phyloP scores from a whole-genome alignment of 2,888 invertebrate genomes.

The Caradrina clavipalpis region DNA sequence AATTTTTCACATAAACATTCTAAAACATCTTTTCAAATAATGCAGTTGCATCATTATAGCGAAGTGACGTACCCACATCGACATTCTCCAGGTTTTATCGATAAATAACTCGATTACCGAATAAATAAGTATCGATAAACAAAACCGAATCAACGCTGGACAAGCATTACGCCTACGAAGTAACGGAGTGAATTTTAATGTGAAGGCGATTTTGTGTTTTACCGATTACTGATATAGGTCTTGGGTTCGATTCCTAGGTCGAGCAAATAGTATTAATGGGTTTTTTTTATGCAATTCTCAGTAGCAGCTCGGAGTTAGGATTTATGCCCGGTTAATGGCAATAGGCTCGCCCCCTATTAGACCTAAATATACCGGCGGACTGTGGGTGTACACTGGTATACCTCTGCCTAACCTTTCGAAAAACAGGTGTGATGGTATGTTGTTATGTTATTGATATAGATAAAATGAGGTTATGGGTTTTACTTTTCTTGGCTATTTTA shows the following conservation, averaged over 20 bases:
- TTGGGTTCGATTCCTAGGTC: too few species aligned
- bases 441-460: conserved; percentile 1
- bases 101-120: conserved; percentile 69
- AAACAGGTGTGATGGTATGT: too few species aligned
- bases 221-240: conserved; percentile 11
- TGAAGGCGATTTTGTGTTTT: conserved; percentile 25
- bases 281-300: too few species aligned
- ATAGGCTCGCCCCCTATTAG: too few species aligned
- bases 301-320: too few species aligned
- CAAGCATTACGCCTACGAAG: conserved; percentile 67
- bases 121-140: conserved; percentile 72
- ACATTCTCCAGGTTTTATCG: conserved; percentile 63
- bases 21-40: conserved; percentile 46
- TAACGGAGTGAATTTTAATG: conserved; percentile 57
- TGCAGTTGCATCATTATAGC: conserved; percentile 59
- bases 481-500: too few species aligned
- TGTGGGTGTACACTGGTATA: too few species aligned
- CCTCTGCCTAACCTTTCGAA: too few species aligned
- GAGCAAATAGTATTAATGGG: too few species aligned
- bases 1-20: conserved; percentile 39
- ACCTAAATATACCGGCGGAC: too few species aligned
- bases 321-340: too few species aligned
- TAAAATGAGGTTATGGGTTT: conserved; percentile 12
- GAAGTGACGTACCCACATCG: conserved; percentile 42
- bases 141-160: conserved; percentile 66